A percentile compares a stretch with the other conserved stretches of the same genome.
Conservation (phyloP, 2,113 vertebrate species). For the Rostratula benghalensis region DNA sequence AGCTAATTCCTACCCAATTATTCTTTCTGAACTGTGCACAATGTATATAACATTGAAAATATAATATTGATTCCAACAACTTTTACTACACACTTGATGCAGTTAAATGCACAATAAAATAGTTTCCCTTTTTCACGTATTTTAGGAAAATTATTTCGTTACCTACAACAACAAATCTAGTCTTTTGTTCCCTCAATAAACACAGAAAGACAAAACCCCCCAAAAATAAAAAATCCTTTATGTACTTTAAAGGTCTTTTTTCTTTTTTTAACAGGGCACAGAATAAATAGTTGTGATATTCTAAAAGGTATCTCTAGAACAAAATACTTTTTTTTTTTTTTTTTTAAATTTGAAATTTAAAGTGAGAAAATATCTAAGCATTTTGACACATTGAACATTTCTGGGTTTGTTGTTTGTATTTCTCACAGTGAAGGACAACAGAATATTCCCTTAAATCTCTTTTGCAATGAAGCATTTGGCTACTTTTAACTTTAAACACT, state of each 20-base stretch:
- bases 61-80: background rate
- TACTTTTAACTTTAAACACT: background rate
- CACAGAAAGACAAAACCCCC: rapidly evolving
- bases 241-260: background rate
- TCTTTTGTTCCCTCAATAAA: background rate
- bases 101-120: background rate
- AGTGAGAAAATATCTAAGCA: background rate
- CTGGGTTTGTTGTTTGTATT: background rate
- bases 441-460: background rate
- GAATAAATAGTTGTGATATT: background rate
- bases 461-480: background rate
- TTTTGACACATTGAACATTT: background rate
- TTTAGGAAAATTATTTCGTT: background rate
- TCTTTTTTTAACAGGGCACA: background rate
- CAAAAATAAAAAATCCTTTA: background rate
- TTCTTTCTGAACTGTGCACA: background rate
- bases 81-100: background rate
- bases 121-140: background rate
- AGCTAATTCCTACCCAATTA: background rate
- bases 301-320: background rate
- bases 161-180: background rate
- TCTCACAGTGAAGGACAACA: background rate
- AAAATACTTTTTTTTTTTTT: background rate
- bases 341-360: background rate
- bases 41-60: background rate